Evolutionary conservation across 2,888 invertebrate species (phyloP).

Genomic region (Drosophila pegasa): DNA sequence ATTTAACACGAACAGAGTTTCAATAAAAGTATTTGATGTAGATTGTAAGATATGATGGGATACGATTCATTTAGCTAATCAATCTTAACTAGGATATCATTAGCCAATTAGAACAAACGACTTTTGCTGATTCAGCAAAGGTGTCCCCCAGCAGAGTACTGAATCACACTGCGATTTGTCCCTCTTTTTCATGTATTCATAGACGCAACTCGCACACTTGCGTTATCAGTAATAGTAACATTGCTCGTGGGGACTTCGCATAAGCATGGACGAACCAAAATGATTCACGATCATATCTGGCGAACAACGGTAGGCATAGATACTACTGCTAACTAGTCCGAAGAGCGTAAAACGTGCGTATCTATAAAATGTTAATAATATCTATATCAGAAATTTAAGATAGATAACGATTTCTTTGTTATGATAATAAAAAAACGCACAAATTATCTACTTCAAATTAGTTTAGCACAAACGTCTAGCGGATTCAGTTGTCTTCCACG

Average conservation of each 20-base stretch:
- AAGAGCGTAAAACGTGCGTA: conserved; percentile 5
- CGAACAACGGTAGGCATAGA: conserved; percentile 28
- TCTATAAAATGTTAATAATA: conserved; percentile 23
- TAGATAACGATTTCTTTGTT: conserved; percentile 18
- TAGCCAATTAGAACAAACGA: neutral
- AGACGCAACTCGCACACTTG: neutral
- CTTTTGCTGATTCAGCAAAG: conserved; percentile 4
- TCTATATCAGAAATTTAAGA: conserved; percentile 33
- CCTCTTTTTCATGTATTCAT: neutral
- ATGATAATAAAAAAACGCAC: conserved; percentile 3
- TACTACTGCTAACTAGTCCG: neutral
- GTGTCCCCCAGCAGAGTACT: conserved; percentile 13
- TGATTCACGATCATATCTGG: conserved; percentile 48
- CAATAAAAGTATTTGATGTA: neutral
- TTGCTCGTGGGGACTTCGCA: conserved; percentile 17
- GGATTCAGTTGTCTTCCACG: conserved; percentile 3
- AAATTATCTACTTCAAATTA: conserved; percentile 20
- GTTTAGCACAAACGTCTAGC: conserved; percentile 16
- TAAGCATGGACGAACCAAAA: neutral
- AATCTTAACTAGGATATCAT: neutral
- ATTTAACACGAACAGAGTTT: neutral
- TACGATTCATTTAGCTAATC: neutral
- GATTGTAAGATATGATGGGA: neutral
- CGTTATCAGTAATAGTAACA: conserved; percentile 26
- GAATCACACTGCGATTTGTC: conserved; percentile 28